Base-by-base conservation (phyloP, 2,797 vertebrate genomes). In the Ptychobarbus kaznakovi region DNA sequence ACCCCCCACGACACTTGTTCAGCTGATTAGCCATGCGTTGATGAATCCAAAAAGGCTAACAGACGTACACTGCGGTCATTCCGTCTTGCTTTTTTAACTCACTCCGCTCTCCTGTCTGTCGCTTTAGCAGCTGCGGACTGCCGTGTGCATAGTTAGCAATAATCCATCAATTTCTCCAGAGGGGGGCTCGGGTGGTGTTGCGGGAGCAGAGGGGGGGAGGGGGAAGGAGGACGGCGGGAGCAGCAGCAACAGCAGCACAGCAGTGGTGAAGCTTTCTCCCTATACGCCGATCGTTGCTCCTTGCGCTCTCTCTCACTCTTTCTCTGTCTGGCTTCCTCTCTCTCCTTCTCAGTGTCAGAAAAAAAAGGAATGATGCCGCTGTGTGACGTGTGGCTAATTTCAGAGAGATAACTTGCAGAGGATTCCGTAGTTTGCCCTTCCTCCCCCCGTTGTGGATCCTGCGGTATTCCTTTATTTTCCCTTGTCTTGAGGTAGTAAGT, bases 131-230 rank as follows among this genome's bases (percentile, higher is more conserved):
- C 96, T 96, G 95, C 92, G 92, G 93, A 94, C 95, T 95, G 93
- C 94, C 90, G 92, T 93, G 90, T 94, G 95, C 94, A 95, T 95
- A 94, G 93, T 95, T 96, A 95, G 94, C 95, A 94, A 95, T 95
- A 96, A 96, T 96, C 96, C 95, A 92, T 95, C 95, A 95, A 94
- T 96, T 95, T 93, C 96, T 95, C 94, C 84, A 92, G 93, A 94
- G 94, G 94, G 93, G 92, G 91, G 89, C 87, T 91, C 92, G 87
- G 90, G 87, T 91, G 89, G 89, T 87, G 83, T 87, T 88, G 90
- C 86, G 92, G 92, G 93, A 91, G 90, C 92, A 88, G 89, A 56
- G 80, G 77, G 90, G 73, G 80, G 90, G 85, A 73, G 90, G 89
- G 89, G 92, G 92, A 91, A 86, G 84, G 87, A 87, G 87, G 90